phyloP scores from a whole-genome alignment of 35 echinoderm and acorn worm species.

The Ophiothrix spiculata region DNA sequence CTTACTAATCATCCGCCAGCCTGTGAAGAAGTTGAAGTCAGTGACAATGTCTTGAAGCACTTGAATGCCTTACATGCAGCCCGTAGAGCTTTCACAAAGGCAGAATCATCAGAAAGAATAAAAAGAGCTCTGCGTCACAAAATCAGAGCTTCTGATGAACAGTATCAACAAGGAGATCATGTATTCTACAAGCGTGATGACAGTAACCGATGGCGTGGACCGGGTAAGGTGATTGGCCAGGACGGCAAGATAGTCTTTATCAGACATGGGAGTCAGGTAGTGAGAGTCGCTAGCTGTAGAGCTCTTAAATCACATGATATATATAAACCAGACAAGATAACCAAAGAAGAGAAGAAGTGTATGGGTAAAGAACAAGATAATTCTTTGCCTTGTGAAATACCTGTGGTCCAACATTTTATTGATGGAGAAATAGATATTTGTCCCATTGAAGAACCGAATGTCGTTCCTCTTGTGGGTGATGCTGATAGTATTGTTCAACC shows the following conservation, averaged over 20 bases:
- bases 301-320: constrained; percentile 2
- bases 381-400: too few relatives aligned
- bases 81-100: background rate
- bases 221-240: constrained; percentile 38
- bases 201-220: constrained; percentile 30
- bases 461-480: too few relatives aligned
- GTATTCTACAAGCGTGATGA: constrained; percentile 38
- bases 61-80: constrained; percentile 14
- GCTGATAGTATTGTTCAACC: too few relatives aligned
- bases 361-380: too few relatives aligned
- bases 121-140: background rate
- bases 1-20: background rate
- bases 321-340: background rate
- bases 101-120: constrained; percentile 13
- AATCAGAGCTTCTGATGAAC: background rate
- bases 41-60: constrained; percentile 1
- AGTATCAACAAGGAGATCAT: constrained; percentile 15
- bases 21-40: constrained; percentile 13
- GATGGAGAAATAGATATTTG: too few relatives aligned
- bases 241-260: constrained; percentile 31
- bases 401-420: too few relatives aligned
- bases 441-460: too few relatives aligned
- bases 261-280: constrained; percentile 22
- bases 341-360: too few relatives aligned
- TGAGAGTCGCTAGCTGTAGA: constrained; percentile 14